Conservation (phyloP, 2,888 invertebrate genomes). For the Agrochola litura region DNA sequence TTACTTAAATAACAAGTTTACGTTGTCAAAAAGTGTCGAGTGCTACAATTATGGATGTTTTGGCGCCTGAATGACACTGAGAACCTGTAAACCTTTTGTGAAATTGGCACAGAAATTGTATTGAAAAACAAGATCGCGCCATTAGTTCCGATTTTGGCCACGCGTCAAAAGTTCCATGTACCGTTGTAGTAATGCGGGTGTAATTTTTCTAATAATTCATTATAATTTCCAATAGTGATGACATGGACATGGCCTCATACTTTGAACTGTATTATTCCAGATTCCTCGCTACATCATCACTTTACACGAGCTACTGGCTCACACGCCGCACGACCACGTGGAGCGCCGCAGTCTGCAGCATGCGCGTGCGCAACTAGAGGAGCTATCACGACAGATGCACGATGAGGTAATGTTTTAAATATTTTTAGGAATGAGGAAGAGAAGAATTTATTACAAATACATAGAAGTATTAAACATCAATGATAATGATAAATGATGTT, state of each 20-base stretch:
- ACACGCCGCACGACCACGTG: conserved; percentile 98
- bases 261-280: conserved; percentile 83
- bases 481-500: too few species aligned
- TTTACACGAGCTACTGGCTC: conserved; percentile 96
- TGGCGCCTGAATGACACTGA: neutral
- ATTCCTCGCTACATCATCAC: conserved; percentile 98
- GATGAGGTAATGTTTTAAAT: conserved; percentile 91
- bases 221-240: neutral
- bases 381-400: conserved; percentile 96
- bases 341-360: conserved; percentile 97
- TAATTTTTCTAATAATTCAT: neutral
- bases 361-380: conserved; percentile 96
- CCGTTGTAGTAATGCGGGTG: neutral
- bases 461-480: too few species aligned
- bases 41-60: neutral
- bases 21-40: neutral
- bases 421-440: neutral
- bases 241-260: neutral
- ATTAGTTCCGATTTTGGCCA: neutral
- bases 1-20: neutral
- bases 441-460: neutral
- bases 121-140: neutral
- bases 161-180: neutral
- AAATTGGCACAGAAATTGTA: neutral
- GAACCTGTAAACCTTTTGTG: neutral